A percentile compares a stretch with the other conserved stretches of the same genome.
Evolutionary conservation across 2,797 vertebrate species (phyloP).

Genomic region (Darevskia nairensis): DNA sequence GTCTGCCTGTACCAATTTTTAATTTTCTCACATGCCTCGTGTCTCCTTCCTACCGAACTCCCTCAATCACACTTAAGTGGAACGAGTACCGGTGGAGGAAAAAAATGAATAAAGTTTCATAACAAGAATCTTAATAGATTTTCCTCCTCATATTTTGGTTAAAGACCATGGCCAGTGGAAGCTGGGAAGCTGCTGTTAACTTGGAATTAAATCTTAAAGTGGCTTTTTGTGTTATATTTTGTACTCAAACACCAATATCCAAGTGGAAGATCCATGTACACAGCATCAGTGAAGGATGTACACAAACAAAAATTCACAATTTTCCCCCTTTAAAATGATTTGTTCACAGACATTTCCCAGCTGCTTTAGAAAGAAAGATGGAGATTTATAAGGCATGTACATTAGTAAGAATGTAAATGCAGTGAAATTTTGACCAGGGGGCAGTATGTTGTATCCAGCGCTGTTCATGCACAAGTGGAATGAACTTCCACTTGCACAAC

Average conservation of each 20-base stretch:
- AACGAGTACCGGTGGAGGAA: not conserved
- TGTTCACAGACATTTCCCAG: not conserved
- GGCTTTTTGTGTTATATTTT: not conserved
- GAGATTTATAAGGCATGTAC: not conserved
- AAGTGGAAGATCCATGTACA: not conserved
- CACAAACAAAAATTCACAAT: not conserved
- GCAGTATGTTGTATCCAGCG: not conserved
- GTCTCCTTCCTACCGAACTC: not conserved
- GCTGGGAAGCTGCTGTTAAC: too few species aligned
- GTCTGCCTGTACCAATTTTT: not conserved
- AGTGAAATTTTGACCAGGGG: not conserved
- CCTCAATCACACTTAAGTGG: accelerated
- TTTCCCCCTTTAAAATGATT: not conserved
- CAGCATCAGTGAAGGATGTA: not conserved
- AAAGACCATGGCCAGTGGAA: not conserved
- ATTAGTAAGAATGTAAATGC: not conserved
- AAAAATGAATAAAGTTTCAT: not conserved
- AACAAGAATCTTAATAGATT: not conserved
- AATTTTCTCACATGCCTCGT: not conserved
- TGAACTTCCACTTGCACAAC: too few species aligned
- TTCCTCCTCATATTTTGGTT: not conserved
- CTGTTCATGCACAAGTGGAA: too few species aligned
- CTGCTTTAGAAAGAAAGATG: not conserved
- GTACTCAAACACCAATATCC: not conserved
- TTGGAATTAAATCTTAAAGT: not conserved